Evolutionary conservation across 1,140 invertebrate species (phyloP).

Genomic region (Ceratina japonica): DNA sequence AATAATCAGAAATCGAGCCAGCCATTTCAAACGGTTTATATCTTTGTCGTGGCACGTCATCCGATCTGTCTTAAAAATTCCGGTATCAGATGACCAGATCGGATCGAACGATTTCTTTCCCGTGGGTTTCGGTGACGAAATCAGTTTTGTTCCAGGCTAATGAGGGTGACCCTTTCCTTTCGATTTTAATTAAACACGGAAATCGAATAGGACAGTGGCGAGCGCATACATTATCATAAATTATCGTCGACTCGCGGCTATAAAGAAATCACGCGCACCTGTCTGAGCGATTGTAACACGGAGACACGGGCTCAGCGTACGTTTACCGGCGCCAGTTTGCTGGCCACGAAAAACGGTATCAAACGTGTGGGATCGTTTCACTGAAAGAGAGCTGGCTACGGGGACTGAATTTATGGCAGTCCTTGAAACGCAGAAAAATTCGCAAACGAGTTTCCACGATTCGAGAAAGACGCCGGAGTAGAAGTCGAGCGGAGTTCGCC

Average conservation of each 20-base stretch:
- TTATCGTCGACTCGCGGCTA: slow-evolving; percentile 46
- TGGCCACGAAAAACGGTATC: slow-evolving; percentile 2
- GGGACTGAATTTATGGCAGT: slow-evolving; percentile 15
- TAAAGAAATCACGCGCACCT: slow-evolving; percentile 51
- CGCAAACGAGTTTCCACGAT: slow-evolving; percentile 22
- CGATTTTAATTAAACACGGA: slow-evolving; percentile 60
- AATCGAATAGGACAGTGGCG: slow-evolving; percentile 52
- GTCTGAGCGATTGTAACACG: slow-evolving; percentile 23
- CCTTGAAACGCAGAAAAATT: slow-evolving; percentile 30
- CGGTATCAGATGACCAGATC: background rate
- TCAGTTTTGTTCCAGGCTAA: slow-evolving; percentile 17
- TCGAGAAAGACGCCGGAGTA: background rate
- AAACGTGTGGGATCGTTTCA: slow-evolving; percentile 3
- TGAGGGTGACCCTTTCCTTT: slow-evolving; percentile 3
- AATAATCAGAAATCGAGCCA: slow-evolving; percentile 1
- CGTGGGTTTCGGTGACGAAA: background rate
- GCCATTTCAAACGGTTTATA: background rate
- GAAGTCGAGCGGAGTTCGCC: background rate
- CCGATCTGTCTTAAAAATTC: background rate
- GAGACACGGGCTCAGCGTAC: background rate
- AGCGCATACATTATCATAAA: slow-evolving; percentile 62
- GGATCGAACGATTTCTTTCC: background rate
- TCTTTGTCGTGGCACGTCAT: background rate
- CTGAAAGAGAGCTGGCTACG: background rate
- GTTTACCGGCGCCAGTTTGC: background rate